Base-by-base conservation (phyloP, 2,797 vertebrate species). In the Pristis pectinata region DNA sequence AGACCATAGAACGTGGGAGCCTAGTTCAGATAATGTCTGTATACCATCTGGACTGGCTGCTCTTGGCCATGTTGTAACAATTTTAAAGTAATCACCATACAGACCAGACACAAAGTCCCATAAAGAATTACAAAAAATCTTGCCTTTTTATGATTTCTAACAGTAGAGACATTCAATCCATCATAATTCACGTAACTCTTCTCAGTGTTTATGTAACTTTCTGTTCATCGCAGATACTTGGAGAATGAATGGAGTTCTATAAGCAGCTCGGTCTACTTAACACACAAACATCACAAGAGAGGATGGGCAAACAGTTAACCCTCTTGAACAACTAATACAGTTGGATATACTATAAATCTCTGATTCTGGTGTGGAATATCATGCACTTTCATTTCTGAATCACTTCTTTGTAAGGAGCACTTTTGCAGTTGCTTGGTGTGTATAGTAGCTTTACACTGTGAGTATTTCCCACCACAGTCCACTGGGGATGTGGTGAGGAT, bases 31-130 rank as follows among this genome's bases (percentile, higher is more conserved):
- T 91, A 24, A 91, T 91, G 87, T 64, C 87, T 67, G 59, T 24
- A 37, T 91, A 37, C 61, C 87, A 91, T 91, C 87, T 91, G 87
- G 87, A 91, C 61, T 91, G n/a, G 87, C 19, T 91, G 59, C 61
- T 91, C 17, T 61, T 91, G n/a, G n/a, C n/a, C 87, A 91, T 91
- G 61, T 91, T 91, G 87, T 91, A 91, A 67, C 87, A 91, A 91
- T 91, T 87, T 91, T 67, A 11, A 89, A 67, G n/a, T 91, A 91
- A 91, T 91, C 87, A 91, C n/a, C 19, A 67, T 67, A 41, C 61
- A 67, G 9, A 61, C 87, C 87, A 91, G 61, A 91, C 87, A 91
- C 59, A 89, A 61, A 59, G 37, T 67, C 61, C 59, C 61, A 91
- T 91, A 67, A 91, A 91, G 56, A 64, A 91, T 41, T 41, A 67